phyloP scores from a whole-genome alignment of 2,797 vertebrate genomes.

The Helostoma temminkii region DNA sequence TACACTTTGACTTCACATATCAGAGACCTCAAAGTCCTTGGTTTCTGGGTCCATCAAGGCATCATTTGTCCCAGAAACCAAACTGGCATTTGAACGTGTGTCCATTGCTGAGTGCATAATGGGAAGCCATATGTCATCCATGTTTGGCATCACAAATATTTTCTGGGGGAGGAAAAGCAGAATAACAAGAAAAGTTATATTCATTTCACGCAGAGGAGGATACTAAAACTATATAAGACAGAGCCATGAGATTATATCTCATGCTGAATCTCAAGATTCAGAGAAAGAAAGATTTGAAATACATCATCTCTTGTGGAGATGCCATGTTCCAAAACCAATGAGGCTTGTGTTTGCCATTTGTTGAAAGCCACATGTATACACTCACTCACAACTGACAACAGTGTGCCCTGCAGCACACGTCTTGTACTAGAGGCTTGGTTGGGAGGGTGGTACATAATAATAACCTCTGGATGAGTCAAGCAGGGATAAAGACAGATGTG shows the following conservation, averaged over 20 bases:
- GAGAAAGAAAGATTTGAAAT: neutral
- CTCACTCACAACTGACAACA: conserved; percentile 47
- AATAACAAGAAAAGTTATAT: neutral
- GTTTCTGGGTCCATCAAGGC: conserved; percentile 83
- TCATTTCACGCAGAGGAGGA: no score
- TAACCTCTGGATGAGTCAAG: conserved; percentile 37
- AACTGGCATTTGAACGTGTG: conserved; percentile 87
- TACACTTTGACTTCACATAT: conserved; percentile 77
- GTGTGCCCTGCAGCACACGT: conserved; percentile 35
- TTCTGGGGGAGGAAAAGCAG: conserved; percentile 85
- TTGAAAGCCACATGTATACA: conserved; percentile 38
- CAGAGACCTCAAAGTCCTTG: conserved; percentile 79
- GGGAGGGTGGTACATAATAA: conserved; percentile 43
- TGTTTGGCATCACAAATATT: conserved; percentile 99
- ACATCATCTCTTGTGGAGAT: neutral
- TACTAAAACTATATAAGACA: no score
- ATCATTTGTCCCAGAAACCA: conserved; percentile 80
- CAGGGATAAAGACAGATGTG: conserved; percentile 63
- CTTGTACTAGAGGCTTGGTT: conserved; percentile 42
- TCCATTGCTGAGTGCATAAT: conserved; percentile 99
- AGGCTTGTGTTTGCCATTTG: conserved; percentile 4
- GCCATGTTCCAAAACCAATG: conserved; percentile 11
- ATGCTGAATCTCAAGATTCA: neutral
- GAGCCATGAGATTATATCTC: no score
- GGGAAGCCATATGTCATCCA: conserved; percentile 98